Conservation (phyloP, 2,888 invertebrate species). For the Calliopum simillimum region DNA sequence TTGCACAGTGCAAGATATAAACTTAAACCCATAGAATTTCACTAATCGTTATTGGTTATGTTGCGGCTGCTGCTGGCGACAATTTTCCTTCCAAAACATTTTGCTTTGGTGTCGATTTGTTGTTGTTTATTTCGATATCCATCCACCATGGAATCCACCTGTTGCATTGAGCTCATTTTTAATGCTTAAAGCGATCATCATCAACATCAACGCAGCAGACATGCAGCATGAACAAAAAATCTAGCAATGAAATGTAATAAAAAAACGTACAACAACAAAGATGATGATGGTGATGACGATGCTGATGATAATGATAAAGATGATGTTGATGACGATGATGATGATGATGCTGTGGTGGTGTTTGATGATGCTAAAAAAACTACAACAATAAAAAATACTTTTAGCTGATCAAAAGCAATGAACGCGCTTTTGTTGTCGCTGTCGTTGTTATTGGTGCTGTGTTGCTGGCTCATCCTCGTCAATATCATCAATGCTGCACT, state of each 20-base stretch:
- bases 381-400: conserved; percentile 5
- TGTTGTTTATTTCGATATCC: conserved; percentile 14
- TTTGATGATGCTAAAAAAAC: background rate
- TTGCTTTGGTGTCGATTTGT: conserved; percentile 6
- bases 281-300: background rate
- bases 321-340: conserved; percentile 16
- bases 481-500: background rate
- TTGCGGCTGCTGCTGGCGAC: conserved; percentile 18
- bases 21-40: conserved; percentile 9
- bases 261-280: background rate
- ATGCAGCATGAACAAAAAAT: conserved; percentile 30
- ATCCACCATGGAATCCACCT: conserved; percentile 57
- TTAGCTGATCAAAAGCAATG: background rate
- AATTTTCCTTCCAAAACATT: conserved; percentile 29
- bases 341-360: background rate
- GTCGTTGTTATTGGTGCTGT: background rate
- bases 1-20: too few relatives aligned
- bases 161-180: conserved; percentile 60
- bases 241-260: conserved; percentile 8
- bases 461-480: conserved; percentile 14
- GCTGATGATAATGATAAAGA: conserved; percentile 35
- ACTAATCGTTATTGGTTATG: conserved; percentile 19
- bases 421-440: background rate
- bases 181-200: conserved; percentile 37
- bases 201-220: background rate